Percentiles rank a stretch among this genome's conserved stretches.
These are phyloP conservation scores for Syrphus vitripennis DNA, from an alignment of 2,888 invertebrate genomes.

Conservation along the genomic window DNA sequence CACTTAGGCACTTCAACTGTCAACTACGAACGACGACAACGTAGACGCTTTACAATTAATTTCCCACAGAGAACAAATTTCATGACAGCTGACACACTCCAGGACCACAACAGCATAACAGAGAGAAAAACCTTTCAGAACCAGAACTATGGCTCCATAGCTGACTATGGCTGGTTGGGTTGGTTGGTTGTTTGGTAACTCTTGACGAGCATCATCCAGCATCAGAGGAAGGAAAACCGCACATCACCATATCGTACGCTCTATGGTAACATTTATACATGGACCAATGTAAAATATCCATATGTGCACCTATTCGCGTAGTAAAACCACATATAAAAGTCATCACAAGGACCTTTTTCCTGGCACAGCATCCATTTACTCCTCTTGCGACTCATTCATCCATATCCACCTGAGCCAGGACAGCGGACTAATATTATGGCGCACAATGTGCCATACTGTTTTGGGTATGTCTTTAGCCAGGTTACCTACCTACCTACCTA, in stretches of 20 bases:
- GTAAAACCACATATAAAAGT: background rate
- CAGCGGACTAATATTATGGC: background rate
- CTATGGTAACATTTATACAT: background rate
- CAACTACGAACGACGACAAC: background rate
- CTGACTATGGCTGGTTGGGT: background rate
- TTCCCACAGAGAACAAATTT: conserved; percentile 44
- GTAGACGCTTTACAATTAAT: conserved; percentile 41
- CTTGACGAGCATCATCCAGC: conserved; percentile 6
- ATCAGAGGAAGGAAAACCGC: conserved; percentile 26
- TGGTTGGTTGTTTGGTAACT: background rate
- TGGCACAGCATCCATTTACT: background rate
- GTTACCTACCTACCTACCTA: too few species aligned
- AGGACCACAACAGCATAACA: background rate
- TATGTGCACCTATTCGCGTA: background rate
- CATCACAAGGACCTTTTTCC: conserved; percentile 6
- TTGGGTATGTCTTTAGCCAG: background rate
- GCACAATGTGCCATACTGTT: conserved; percentile 15
- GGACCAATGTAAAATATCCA: background rate
- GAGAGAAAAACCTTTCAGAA: background rate
- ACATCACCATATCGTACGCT: background rate
- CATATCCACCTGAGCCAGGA: background rate
- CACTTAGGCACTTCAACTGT: conserved; percentile 3
- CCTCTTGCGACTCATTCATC: background rate
- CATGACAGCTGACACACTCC: conserved; percentile 57
- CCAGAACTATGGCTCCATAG: background rate